These are phyloP conservation scores for Corythaixoides concolor DNA, from an alignment of 2,113 vertebrate species.

Conservation along the genomic window DNA sequence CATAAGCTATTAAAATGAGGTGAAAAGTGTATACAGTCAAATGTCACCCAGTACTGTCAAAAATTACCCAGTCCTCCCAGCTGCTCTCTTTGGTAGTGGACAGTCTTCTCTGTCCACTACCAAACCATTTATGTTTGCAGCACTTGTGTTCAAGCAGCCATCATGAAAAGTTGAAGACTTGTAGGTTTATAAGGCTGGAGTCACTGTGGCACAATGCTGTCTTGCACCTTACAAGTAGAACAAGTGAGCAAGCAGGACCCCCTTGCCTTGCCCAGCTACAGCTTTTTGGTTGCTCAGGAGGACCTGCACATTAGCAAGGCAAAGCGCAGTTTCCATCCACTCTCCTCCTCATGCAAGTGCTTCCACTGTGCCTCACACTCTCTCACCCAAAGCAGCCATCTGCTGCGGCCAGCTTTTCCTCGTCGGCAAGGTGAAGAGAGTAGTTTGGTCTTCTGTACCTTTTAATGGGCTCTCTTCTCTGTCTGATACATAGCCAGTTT, in stretches of 20 bases:
- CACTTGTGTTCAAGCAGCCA: neutral
- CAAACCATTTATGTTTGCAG: neutral
- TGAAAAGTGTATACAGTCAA: neutral
- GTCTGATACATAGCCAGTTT: neutral
- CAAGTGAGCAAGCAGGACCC: neutral
- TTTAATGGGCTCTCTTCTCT: neutral
- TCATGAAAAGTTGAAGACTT: neutral
- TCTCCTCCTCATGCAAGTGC: neutral
- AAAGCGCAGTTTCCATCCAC: neutral
- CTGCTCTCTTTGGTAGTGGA: neutral
- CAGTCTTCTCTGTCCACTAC: neutral
- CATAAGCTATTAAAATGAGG: neutral
- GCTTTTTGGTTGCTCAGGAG: neutral
- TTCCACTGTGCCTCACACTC: fast-evolving
- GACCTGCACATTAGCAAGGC: neutral
- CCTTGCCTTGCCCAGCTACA: neutral
- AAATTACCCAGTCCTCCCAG: neutral
- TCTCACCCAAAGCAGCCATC: too few relatives aligned
- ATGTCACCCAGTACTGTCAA: neutral
- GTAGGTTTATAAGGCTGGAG: neutral
- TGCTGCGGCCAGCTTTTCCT: neutral
- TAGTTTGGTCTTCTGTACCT: neutral
- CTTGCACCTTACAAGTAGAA: neutral
- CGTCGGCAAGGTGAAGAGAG: fast-evolving
- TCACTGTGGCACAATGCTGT: too few relatives aligned